A percentile compares a stretch with the other conserved stretches of the same genome.
Evolutionary conservation across 2,113 vertebrate species (phyloP).

Genomic region (Tichodroma muraria): DNA sequence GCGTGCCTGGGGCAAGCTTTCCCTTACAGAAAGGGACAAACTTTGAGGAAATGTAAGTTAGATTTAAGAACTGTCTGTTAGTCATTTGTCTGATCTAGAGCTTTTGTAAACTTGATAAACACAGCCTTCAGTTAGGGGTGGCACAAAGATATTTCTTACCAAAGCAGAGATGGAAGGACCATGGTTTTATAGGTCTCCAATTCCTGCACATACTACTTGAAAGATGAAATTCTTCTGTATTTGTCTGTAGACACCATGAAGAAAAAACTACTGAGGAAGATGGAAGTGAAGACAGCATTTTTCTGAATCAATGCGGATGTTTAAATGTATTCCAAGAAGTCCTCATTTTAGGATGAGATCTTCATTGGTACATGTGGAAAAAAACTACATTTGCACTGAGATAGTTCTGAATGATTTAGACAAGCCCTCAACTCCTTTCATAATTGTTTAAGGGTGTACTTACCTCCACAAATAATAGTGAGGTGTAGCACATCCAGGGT

Average conservation of each 20-base stretch:
- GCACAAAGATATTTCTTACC: background rate
- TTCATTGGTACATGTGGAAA: background rate
- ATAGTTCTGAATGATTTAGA: background rate
- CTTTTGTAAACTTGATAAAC: background rate
- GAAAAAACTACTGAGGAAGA: background rate
- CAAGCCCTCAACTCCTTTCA: background rate
- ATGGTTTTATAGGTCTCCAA: background rate
- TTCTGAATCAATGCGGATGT: background rate
- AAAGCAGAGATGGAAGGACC: background rate
- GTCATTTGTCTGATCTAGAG: background rate
- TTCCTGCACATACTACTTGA: background rate
- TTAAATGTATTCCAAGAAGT: background rate
- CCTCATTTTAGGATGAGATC: background rate
- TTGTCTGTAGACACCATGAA: background rate
- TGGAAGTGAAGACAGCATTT: background rate
- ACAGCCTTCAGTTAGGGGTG: background rate
- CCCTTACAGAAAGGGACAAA: background rate
- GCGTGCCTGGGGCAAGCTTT: background rate
- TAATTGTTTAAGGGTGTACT: background rate
- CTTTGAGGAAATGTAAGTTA: background rate
- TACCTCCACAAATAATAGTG: background rate
- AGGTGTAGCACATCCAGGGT: background rate
- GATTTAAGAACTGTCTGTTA: background rate
- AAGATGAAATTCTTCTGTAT: background rate
- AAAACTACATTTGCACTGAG: background rate